Conservation (phyloP, 2,113 vertebrate genomes). For the Telmatochromis sp. region DNA sequence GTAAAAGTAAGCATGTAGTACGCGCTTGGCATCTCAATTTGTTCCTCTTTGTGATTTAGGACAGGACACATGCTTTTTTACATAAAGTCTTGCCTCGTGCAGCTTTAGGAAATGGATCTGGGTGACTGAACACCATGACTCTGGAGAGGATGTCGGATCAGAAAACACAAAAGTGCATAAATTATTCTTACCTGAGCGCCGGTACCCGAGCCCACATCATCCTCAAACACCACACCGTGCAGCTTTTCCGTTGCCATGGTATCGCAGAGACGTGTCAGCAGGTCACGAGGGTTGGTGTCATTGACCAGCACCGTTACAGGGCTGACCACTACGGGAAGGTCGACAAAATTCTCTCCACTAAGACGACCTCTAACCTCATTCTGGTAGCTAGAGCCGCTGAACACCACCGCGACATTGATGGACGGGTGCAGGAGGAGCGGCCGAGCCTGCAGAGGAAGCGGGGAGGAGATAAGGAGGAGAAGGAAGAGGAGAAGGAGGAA, state of each 20-base stretch:
- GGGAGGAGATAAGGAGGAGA: conserved; percentile 49
- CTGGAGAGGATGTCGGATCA: neutral
- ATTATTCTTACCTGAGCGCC: conserved; percentile 75
- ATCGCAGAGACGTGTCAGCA: conserved; percentile 86
- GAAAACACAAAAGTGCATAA: neutral
- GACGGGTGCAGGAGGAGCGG: conserved; percentile 68
- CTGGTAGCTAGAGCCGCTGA: conserved; percentile 82
- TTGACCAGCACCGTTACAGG: conserved; percentile 88
- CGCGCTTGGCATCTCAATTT: neutral
- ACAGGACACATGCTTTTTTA: neutral
- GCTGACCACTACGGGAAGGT: conserved; percentile 89
- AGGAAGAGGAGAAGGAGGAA: conserved; percentile 50
- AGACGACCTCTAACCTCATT: conserved; percentile 81
- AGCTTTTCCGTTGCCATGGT: conserved; percentile 81
- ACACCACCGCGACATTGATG: conserved; percentile 82
- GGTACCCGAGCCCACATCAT: conserved; percentile 83
- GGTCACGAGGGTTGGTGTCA: conserved; percentile 89
- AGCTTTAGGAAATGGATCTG: neutral
- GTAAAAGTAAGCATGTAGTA: neutral
- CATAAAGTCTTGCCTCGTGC: neutral
- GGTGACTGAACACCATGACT: conserved; percentile 6
- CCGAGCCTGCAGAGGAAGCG: conserved; percentile 43
- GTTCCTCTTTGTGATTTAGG: conserved; percentile 1
- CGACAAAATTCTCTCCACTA: conserved; percentile 87
- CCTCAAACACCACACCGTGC: conserved; percentile 92